These are phyloP conservation scores for Eristalis pertinax DNA, from an alignment of 2,888 invertebrate species.

Conservation along the genomic window DNA sequence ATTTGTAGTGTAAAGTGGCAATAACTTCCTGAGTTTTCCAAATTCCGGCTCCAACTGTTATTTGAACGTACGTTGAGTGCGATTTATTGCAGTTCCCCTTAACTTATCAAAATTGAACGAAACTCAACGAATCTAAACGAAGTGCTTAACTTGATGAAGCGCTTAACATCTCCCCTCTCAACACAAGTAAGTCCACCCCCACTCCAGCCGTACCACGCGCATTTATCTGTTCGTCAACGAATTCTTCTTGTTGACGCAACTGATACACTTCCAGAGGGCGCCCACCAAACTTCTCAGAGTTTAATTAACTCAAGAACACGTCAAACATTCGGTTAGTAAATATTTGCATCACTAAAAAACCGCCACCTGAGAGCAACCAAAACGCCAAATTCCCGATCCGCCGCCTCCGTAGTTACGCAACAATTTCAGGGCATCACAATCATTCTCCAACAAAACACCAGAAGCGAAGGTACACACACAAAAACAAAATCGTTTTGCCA, in stretches of 20 bases:
- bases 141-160: no score
- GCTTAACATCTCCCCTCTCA: neutral
- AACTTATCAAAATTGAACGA: no score
- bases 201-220: neutral
- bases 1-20: no score
- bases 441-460: slow-evolving; percentile 7
- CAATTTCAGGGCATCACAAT: neutral
- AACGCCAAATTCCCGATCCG: neutral
- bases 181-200: neutral
- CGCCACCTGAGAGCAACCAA: neutral
- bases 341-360: slow-evolving; percentile 10
- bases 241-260: slow-evolving; percentile 11
- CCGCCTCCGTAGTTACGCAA: neutral
- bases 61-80: no score
- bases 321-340: slow-evolving; percentile 8
- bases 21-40: no score
- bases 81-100: no score
- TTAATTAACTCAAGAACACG: slow-evolving; percentile 37
- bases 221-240: neutral
- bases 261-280: neutral
- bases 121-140: no score
- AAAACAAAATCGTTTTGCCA: slow-evolving; percentile 8
- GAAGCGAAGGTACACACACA: slow-evolving; percentile 7
- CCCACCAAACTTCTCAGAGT: neutral
- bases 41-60: no score